Percentiles rank a stretch among this genome's conserved stretches.
Conservation (phyloP, 2,113 vertebrate genomes). For the Panthera leo region DNA sequence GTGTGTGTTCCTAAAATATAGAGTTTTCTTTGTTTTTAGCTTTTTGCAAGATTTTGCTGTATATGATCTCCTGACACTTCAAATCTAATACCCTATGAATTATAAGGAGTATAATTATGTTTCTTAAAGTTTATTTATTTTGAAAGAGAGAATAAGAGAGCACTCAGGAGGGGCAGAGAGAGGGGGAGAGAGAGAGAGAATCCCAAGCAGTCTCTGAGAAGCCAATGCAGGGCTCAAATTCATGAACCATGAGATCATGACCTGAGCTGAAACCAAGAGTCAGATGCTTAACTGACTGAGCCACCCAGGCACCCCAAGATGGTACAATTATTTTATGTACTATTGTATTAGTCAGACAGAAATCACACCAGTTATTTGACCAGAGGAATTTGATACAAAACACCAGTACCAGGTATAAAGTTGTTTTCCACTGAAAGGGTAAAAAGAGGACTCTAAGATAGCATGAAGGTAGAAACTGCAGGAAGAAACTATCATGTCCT, state of each 20-base stretch:
- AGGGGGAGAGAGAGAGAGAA: no score
- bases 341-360: not conserved
- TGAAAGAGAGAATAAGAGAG: no score
- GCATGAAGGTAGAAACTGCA: not conserved
- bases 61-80: not conserved
- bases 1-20: not conserved
- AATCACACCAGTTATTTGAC: not conserved
- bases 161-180: no score
- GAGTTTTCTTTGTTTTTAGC: constrained; percentile 3
- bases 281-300: no score
- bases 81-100: not conserved
- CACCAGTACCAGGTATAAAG: not conserved
- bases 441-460: not conserved
- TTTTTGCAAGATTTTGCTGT: not conserved
- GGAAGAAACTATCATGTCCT: not conserved
- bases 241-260: no score
- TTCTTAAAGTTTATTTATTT: no score
- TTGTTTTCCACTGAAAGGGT: not conserved
- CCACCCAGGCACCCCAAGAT: no score
- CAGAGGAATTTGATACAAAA: not conserved
- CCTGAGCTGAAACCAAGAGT: no score
- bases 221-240: no score
- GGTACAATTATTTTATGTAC: not conserved
- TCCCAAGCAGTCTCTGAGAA: no score
- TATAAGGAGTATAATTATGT: not conserved